Percentiles rank a stretch among this genome's conserved stretches.
phyloP scores from a whole-genome alignment of 2,888 invertebrate genomes.

The Piscicola geometra region DNA sequence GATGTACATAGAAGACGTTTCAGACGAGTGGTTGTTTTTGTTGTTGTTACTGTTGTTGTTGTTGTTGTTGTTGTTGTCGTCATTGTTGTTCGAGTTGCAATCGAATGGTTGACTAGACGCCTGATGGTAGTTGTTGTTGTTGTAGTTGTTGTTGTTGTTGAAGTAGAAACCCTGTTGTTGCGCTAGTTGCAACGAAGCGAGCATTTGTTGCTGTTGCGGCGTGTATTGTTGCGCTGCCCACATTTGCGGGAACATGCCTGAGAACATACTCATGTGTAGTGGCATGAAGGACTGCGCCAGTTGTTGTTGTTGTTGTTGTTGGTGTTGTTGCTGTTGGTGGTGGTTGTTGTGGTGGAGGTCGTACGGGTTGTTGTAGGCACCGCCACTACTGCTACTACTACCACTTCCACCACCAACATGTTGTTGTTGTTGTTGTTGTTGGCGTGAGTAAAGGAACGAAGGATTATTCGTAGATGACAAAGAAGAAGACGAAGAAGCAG shows the following conservation, averaged over 20 bases:
- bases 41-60: too few species aligned
- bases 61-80: too few species aligned
- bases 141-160: not conserved
- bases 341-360: not conserved
- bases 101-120: too few species aligned
- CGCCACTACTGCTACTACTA: not conserved
- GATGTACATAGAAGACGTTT: too few species aligned
- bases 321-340: not conserved
- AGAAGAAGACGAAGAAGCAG: too few species aligned
- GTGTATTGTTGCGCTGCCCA: slow-evolving; percentile 37
- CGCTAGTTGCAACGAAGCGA: slow-evolving; percentile 34
- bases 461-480: too few species aligned
- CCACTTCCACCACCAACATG: too few species aligned
- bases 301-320: not conserved
- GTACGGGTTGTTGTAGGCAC: not conserved
- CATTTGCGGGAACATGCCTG: slow-evolving; percentile 38
- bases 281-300: slow-evolving; percentile 31
- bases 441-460: not conserved
- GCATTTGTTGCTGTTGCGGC: slow-evolving; percentile 33
- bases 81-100: too few species aligned
- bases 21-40: too few species aligned
- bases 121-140: too few species aligned
- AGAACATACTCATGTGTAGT: slow-evolving; percentile 30
- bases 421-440: not conserved
- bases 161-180: slow-evolving; percentile 33